A percentile compares a stretch with the other conserved stretches of the same genome.
These are phyloP conservation scores for Sericinus montela DNA, from an alignment of 2,888 invertebrate species.

Conservation along the genomic window DNA sequence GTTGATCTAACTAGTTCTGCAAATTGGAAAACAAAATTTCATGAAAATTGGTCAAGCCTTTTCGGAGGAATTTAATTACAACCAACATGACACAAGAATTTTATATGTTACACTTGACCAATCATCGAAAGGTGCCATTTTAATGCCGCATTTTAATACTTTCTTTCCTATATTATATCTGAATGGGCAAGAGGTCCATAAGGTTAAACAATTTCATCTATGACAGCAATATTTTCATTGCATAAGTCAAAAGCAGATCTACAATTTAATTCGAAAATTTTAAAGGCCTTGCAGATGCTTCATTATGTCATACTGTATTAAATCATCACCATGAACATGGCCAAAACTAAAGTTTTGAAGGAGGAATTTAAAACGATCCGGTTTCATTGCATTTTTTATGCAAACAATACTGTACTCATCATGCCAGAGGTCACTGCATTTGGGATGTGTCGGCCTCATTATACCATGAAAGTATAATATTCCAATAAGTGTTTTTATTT, in stretches of 20 bases:
- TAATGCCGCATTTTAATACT: slow-evolving; percentile 55
- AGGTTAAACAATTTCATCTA: slow-evolving; percentile 67
- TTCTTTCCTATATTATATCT: slow-evolving; percentile 60
- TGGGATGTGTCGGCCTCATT: slow-evolving; percentile 61
- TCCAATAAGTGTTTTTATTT: slow-evolving; percentile 64
- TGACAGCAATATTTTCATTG: slow-evolving; percentile 49
- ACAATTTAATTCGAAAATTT: slow-evolving; percentile 68
- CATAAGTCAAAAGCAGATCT: slow-evolving; percentile 52
- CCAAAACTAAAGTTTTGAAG: slow-evolving; percentile 60
- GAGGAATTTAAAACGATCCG: slow-evolving; percentile 59
- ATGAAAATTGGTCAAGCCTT: too few species aligned
- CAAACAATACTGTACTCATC: slow-evolving; percentile 49
- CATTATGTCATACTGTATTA: slow-evolving; percentile 56
- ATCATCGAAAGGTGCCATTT: slow-evolving; percentile 61
- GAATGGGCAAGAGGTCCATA: slow-evolving; percentile 68
- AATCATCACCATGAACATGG: slow-evolving; percentile 38
- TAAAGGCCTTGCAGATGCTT: slow-evolving; percentile 65
- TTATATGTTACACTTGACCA: too few species aligned
- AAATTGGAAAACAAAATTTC: too few species aligned
- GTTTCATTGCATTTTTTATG: slow-evolving; percentile 52
- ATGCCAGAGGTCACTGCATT: slow-evolving; percentile 60
- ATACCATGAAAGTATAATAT: slow-evolving; percentile 66
- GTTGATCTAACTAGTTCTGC: too few species aligned
- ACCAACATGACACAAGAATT: too few species aligned
- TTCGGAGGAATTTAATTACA: too few species aligned